Evolutionary conservation across 1,140 invertebrate genomes (phyloP), one percentile per base, ranked within the genome.

Genomic region (Ephestia elutella): DNA sequence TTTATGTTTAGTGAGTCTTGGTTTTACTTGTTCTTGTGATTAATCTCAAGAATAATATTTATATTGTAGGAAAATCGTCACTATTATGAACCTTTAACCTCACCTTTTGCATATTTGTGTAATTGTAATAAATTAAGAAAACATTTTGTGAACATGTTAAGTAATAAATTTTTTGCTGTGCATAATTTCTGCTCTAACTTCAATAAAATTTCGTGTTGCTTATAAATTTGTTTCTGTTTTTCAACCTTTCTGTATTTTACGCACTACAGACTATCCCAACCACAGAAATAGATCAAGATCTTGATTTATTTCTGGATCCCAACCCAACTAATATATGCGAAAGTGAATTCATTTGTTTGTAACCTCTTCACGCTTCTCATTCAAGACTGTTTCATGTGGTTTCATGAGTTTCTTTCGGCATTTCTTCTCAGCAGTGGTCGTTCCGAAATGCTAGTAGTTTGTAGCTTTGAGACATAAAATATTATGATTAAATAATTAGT

Each of bases 1-100:
- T 84, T 87, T 86, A 70, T 86, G 85, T 89, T 89, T 89, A 89
- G 88, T 89, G 80, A 81, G 86, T 89, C 88, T 89, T 88, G 88
- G 86, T 89, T 88, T 82, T 87, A 87, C 84, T 75, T 77, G 62
- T 79, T 73, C 78, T 82, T 80, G 64, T 64, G 59, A 63, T 60
- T 74, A 75, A 71, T 78, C 57, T 78, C 72, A 78, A 73, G 73
- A 60, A 62, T 73, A 73, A 69, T 60, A 59, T 70, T 65, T 56
- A 56, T 51, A 63, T 71, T 57, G 59, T 75, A 79, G 71, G n/a
- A 60, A 63, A 72, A 72, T 71, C 69, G 63, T 73, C 70, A 74
- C 64, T 68, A 62, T 68, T 64, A 63, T 72, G 60, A 62, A 68
- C 62, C 66, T 59, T 70, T 61, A 69, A 32, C 60, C 28, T 71